Conservation (phyloP, 2,888 invertebrate species). For the Dione vanillae region DNA sequence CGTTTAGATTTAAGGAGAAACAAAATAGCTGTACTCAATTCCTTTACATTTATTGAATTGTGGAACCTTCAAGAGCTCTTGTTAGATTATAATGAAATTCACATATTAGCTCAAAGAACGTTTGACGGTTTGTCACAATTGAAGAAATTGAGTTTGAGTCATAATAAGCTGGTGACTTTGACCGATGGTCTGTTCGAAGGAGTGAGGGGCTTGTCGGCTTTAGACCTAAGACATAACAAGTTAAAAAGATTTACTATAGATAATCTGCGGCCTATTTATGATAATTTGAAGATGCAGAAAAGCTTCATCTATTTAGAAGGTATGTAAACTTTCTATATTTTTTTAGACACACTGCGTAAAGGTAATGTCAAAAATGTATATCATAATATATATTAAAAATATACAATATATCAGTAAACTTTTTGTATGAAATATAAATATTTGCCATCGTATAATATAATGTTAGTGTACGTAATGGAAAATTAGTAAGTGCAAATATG, state of each 20-base stretch:
- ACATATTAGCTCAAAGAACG: constrained; percentile 89
- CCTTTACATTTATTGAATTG: constrained; percentile 91
- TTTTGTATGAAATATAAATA: no score
- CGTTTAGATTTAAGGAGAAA: constrained; percentile 90
- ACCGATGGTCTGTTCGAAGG: constrained; percentile 89
- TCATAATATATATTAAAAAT: no score
- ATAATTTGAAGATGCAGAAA: constrained; percentile 89
- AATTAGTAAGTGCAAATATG: no score
- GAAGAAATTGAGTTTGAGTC: constrained; percentile 88
- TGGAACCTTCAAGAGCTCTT: constrained; percentile 89
- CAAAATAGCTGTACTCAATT: constrained; percentile 89
- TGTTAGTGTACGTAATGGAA: no score
- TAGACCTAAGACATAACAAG: constrained; percentile 90
- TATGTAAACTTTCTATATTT: constrained; percentile 68
- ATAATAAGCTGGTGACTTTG: constrained; percentile 89
- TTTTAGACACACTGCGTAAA: background rate
- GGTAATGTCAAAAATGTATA: no score
- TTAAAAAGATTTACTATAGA: constrained; percentile 90
- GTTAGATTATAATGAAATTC: constrained; percentile 88
- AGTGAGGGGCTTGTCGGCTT: constrained; percentile 87
- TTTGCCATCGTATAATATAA: no score
- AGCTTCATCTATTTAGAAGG: constrained; percentile 91
- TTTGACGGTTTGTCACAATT: constrained; percentile 90
- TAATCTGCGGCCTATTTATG: constrained; percentile 89
- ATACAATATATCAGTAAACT: no score